Evolutionary conservation across 2,797 vertebrate species (phyloP).

Genomic region (Euthynnus affinis): DNA sequence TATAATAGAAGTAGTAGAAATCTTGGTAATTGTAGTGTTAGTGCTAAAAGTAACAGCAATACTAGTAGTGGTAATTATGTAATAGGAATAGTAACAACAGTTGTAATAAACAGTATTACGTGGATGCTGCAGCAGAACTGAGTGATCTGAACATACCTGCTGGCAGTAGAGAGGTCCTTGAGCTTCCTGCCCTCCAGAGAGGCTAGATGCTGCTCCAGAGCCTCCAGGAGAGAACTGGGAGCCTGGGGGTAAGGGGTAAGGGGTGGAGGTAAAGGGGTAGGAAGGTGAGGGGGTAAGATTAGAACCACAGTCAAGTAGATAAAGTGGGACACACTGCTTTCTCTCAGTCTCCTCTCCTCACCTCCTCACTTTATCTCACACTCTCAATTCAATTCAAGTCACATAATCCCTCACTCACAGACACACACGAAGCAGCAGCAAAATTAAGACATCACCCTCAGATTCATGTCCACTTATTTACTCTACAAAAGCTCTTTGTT

Average conservation of each 20-base stretch:
- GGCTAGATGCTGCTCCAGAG: slow-evolving; percentile 95
- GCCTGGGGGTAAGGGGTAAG: slow-evolving; percentile 80
- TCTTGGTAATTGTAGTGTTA: neutral
- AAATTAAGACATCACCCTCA: slow-evolving; percentile 66
- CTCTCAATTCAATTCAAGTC: slow-evolving; percentile 14
- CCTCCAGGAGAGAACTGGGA: slow-evolving; percentile 94
- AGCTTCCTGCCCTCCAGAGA: slow-evolving; percentile 96
- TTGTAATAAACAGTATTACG: neutral
- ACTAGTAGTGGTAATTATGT: neutral
- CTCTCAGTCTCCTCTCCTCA: slow-evolving; percentile 46
- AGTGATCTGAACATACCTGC: slow-evolving; percentile 85
- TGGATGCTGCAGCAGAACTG: neutral
- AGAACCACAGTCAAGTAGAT: slow-evolving; percentile 50
- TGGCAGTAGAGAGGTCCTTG: slow-evolving; percentile 89
- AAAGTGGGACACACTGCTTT: slow-evolving; percentile 55
- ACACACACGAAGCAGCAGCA: slow-evolving; percentile 75
- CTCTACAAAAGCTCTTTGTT: slow-evolving; percentile 50
- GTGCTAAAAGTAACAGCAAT: neutral
- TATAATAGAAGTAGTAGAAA: no score
- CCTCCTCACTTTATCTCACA: slow-evolving; percentile 47
- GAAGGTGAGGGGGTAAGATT: slow-evolving; percentile 50
- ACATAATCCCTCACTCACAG: slow-evolving; percentile 41
- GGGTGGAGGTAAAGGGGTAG: slow-evolving; percentile 7
- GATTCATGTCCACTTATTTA: slow-evolving; percentile 54
- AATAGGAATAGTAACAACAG: neutral